A percentile compares a stretch with the other conserved stretches of the same genome.
These are phyloP conservation scores for Neoitamus cyanurus DNA, from an alignment of 2,888 invertebrate genomes.

Conservation along the genomic window DNA sequence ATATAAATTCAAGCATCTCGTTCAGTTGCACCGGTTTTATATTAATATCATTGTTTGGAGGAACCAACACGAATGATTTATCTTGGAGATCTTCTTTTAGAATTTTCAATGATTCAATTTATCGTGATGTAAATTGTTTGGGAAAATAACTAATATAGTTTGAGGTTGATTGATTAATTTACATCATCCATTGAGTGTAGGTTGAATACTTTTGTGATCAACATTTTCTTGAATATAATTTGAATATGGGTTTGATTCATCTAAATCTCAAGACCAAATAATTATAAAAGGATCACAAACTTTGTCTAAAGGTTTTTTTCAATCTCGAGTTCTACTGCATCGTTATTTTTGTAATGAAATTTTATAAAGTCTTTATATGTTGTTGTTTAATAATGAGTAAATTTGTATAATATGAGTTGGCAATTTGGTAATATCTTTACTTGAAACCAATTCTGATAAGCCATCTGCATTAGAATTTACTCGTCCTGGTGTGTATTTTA, in stretches of 20 bases:
- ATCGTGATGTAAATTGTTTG: neutral
- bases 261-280: neutral
- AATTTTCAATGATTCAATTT: neutral
- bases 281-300: neutral
- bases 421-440: conserved; percentile 55
- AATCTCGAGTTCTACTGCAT: neutral
- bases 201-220: neutral
- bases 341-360: neutral
- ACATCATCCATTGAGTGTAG: neutral
- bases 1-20: neutral
- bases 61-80: neutral
- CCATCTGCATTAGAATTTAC: conserved; percentile 54
- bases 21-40: no score
- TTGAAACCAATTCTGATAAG: no score
- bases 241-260: neutral
- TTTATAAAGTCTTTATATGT: no score
- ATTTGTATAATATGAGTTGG: neutral
- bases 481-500: conserved; percentile 55
- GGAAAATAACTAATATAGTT: neutral
- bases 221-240: neutral
- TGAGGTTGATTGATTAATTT: neutral
- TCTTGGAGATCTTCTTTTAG: no score
- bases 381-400: no score
- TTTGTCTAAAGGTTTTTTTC: neutral
- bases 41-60: neutral